phyloP scores from a whole-genome alignment of 2,888 invertebrate genomes.

The Phrixothrix hirtus region DNA sequence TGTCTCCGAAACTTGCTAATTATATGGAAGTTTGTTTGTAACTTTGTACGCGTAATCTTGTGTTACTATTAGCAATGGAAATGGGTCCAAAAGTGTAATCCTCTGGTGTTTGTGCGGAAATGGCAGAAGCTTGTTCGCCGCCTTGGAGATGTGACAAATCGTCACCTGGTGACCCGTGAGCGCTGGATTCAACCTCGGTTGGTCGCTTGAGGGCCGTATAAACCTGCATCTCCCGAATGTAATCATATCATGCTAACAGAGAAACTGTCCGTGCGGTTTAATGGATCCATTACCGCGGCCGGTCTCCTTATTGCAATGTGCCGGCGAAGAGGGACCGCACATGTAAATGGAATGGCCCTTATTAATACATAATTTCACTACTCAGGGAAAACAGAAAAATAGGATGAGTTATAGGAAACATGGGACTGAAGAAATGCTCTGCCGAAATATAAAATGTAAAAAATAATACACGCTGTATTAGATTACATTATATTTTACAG shows the following conservation, averaged over 20 bases:
- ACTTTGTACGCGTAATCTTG: constrained; percentile 38
- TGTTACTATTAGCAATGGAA: constrained; percentile 35
- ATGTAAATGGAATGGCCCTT: constrained; percentile 50
- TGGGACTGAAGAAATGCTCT: constrained; percentile 32
- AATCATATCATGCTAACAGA: constrained; percentile 49
- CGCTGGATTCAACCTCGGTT: constrained; percentile 50
- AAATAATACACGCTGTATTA: constrained; percentile 13
- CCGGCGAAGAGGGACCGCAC: constrained; percentile 43
- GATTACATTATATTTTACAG: no score
- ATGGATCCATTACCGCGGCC: constrained; percentile 51
- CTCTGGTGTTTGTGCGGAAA: constrained; percentile 49
- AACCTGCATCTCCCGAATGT: constrained; percentile 49
- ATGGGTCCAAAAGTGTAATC: constrained; percentile 34
- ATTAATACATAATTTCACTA: constrained; percentile 48
- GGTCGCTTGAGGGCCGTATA: constrained; percentile 52
- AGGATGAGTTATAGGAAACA: constrained; percentile 38
- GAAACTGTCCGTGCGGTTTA: constrained; percentile 45
- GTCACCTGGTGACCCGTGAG: constrained; percentile 57
- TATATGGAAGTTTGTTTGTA: constrained; percentile 42
- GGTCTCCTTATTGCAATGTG: constrained; percentile 46
- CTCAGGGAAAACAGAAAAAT: constrained; percentile 42
- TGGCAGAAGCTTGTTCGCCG: constrained; percentile 57
- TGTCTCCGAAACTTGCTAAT: constrained; percentile 36
- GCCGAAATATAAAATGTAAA: constrained; percentile 14
- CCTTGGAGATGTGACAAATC: constrained; percentile 58